These are phyloP conservation scores for Calameuta filiformis DNA, from an alignment of 2,888 invertebrate species.

Conservation along the genomic window DNA sequence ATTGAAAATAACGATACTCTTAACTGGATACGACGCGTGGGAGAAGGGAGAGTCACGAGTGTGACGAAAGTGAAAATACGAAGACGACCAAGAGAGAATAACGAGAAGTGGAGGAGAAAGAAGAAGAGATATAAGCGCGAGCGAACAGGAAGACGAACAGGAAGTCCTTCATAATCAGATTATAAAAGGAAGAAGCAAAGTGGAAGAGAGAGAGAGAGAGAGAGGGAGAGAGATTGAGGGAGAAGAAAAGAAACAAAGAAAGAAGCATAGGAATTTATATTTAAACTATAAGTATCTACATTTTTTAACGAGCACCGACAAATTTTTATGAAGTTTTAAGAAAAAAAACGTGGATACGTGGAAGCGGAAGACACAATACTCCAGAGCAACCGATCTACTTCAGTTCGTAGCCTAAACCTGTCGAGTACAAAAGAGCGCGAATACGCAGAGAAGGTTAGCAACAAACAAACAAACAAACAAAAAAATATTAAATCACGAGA, in stretches of 20 bases:
- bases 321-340: slow-evolving; percentile 11
- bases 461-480: slow-evolving; percentile 25
- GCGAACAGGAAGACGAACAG: background rate
- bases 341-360: background rate
- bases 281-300: slow-evolving; percentile 14
- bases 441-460: slow-evolving; percentile 26
- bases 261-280: slow-evolving; percentile 24
- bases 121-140: background rate
- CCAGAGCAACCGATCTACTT: slow-evolving; percentile 62
- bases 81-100: background rate
- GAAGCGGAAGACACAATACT: slow-evolving; percentile 10
- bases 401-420: slow-evolving; percentile 66
- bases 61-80: background rate
- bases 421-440: slow-evolving; percentile 58
- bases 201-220: slow-evolving; percentile 11
- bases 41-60: background rate
- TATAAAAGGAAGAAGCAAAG: background rate
- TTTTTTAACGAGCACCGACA: slow-evolving; percentile 22
- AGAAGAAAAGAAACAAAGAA: slow-evolving; percentile 12
- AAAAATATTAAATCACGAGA: slow-evolving; percentile 33
- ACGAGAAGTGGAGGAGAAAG: background rate
- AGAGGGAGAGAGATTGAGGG: slow-evolving; percentile 3
- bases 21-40: slow-evolving; percentile 15
- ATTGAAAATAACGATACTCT: slow-evolving; percentile 49
- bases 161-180: background rate